Base-by-base conservation (phyloP, 2,113 vertebrate genomes). In the Polypterus senegalus region DNA sequence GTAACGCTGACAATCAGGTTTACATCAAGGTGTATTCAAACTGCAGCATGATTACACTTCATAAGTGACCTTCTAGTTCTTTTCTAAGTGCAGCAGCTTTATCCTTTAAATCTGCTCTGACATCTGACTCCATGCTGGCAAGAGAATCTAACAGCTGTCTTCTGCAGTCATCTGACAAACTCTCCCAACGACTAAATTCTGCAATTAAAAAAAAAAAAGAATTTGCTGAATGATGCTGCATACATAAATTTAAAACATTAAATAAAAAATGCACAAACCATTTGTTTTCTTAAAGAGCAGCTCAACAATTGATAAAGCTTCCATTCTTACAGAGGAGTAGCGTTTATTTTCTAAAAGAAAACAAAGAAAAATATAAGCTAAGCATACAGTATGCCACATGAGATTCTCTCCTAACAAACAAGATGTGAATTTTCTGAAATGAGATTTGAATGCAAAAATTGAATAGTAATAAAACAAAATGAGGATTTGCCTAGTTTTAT, bases 241-340 rank as follows among this genome's bases (percentile, higher is more conserved):
- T 52, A 52, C 3, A 52, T 8, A 7, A 52, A 10, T 52, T 7
- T 52, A 8, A 52, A 52, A 27, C 48, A 27, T n/a, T 27, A 44
- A 49, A n/a, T 10, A 45, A 56, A 54, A 49, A 55, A 9, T 47
- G 4, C 6, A n/a, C 80, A 81, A 70, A 97, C 96, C 96, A 83
- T 89, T 88, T 60, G 92, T 86, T 81, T 78, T 91, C 74, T 86
- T 87, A 49, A 97, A 81, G 27, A 98, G 83, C 61, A 97, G 77
- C 48, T 98, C 88, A 82, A 98, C 81, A 63, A 98, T 90, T 51
- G 88, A 85, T 79, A 98, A 83, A 65, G 91, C 94, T 76, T 98
- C 96, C 27, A 91, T 91, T 81, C 96, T 88, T 78, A 98, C 84
- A 68, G 94, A 97, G 0, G 93, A 92, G 73, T 98, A 98, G 76